Base-by-base conservation (phyloP, 2,888 invertebrate species). In the Brenthis hecate region DNA sequence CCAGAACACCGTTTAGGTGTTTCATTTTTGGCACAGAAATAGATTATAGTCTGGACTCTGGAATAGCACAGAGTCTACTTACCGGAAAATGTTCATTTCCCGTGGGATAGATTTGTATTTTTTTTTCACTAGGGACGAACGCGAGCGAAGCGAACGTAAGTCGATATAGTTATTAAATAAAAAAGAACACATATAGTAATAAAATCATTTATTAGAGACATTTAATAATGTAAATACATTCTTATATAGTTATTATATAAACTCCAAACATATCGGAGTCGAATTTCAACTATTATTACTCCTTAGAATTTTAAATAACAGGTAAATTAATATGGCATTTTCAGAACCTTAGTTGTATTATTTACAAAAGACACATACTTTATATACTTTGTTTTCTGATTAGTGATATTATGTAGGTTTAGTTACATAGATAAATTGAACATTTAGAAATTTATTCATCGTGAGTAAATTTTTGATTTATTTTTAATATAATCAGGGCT, bases 261-360 rank as follows among this genome's bases (percentile, higher is more conserved):
- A 16, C 57, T 58, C 19, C 66, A 58, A 56, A 36, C 36, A 56
- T n/a, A 57, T 57, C 53, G 55, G 68, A 64, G 50, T 57, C 53
- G 43, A 55, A 32, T 28, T 43, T 61, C 60, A 28, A 63, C 36
- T 61, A 43, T 50, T 61, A 51, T 61, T 62, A 63, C 50, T 57
- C 19, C 64, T 65, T 64, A 66, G 16, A 65, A 58, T 68, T 62
- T 70, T 62, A 65, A 65, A 56, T 70, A 68, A 68, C 64, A 67
- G 70, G 85, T 80, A 83, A 82, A 80, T 81, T 92, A 92, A 92
- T 92, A 92, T 92, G 92, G 92, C 92, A 90, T 88, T 89, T 36
- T 83, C 82, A 73, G 79, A 78, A 80, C 58, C 70, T 36, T 74
- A 78, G 74, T 68, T 76, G 73, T 75, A 76, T 76, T 81, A 80